Base-by-base conservation (phyloP, 2,888 invertebrate species). In the Caenorhabditis japonica region DNA sequence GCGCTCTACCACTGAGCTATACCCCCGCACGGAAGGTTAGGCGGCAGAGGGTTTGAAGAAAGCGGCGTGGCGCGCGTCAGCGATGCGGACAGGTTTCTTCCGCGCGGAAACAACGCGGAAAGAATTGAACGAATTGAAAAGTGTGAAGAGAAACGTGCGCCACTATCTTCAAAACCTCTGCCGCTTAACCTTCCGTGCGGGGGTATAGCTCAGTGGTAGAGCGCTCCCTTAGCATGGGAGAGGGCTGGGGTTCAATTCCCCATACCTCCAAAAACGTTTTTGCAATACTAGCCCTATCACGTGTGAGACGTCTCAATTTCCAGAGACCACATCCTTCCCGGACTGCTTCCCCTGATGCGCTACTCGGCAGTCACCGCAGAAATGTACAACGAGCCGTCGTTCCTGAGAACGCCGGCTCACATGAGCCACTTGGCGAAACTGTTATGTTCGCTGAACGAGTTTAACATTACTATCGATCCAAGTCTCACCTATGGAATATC, bases 321-420 rank as follows among this genome's bases (percentile, higher is more conserved):
- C 47, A 61, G 89, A 60, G 90, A 91, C 69, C 90, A 89, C 71
- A 83, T 88, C 30, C 91, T 99, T 56, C 94, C 95, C 87, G 92
- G 94, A 62, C 93, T 96, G 92, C 90, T 97, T 60, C 92, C 92
- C n/a, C 93, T 94, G 49, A 93, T 97, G 92, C 93, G 95, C 1
- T 90, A 92, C 85, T 93, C 94, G 17, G 93, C 94, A 75, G 93
- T 94, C 4, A 95, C 96, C 0, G 86, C 87, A 10, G 94, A 95
- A 87, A 94, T 97, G 94, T 99, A 95, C 88, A 97, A 97, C 88
- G 96, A 97, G 87, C 92, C 93, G 83, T 95, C 97, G 58, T 97
- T 99, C 89, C 90, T 99, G 72, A 92, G 97, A 19, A 82, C 85
- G 19, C 80, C 83, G 4, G 41, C 75, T 7, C 81, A 86, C 53